phyloP scores from a whole-genome alignment of 2,888 invertebrate species.

The Brachypalpus laphriformis region DNA sequence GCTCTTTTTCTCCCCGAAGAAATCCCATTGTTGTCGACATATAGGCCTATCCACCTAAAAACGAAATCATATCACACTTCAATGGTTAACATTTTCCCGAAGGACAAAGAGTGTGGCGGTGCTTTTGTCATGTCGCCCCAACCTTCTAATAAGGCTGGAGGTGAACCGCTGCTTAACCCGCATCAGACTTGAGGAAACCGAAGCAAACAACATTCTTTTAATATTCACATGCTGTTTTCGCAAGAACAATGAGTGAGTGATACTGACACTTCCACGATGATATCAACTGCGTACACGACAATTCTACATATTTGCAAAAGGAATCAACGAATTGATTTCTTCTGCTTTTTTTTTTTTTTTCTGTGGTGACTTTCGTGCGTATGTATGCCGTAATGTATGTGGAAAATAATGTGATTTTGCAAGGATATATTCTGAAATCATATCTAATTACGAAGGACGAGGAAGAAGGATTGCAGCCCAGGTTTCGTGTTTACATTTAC shows the following conservation, averaged over 20 bases:
- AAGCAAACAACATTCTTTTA: slow-evolving; percentile 6
- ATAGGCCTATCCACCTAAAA: neutral
- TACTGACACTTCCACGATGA: neutral
- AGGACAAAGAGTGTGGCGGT: neutral
- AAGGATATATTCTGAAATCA: neutral
- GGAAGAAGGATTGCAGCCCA: neutral
- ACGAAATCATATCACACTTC: slow-evolving; percentile 47
- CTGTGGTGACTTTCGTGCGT: neutral
- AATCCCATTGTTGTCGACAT: neutral
- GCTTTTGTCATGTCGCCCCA: neutral
- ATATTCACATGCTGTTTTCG: slow-evolving; percentile 32
- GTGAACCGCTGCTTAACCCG: slow-evolving; percentile 9
- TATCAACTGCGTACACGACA: slow-evolving; percentile 7
- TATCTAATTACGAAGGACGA: slow-evolving; percentile 16
- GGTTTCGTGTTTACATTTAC: slow-evolving; percentile 27
- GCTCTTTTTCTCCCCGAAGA: neutral
- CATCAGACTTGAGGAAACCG: neutral
- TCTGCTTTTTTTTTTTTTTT: too few relatives aligned
- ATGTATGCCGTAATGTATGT: neutral
- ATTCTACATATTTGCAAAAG: slow-evolving; percentile 26
- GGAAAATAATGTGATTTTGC: neutral
- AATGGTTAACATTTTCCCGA: slow-evolving; percentile 21
- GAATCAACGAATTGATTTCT: neutral
- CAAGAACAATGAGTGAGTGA: slow-evolving; percentile 23
- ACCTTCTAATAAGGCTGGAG: neutral